Evolutionary conservation across 2,113 vertebrate species (phyloP).

Genomic region (Odobenus rosmarus): DNA sequence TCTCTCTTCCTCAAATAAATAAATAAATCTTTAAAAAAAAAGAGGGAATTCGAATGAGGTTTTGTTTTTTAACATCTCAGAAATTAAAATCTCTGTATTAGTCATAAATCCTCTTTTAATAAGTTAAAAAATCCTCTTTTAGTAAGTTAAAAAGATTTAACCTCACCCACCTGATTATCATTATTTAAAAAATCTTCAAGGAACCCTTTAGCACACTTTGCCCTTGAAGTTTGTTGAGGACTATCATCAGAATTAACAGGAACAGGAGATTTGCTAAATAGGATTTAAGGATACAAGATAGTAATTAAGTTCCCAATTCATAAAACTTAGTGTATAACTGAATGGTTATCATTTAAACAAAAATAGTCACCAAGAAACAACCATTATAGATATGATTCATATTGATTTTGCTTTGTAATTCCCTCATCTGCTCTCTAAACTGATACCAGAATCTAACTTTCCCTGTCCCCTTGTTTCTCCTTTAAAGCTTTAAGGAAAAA

Average conservation of each 20-base stretch:
- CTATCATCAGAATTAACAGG: slow-evolving; percentile 76
- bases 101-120: background rate
- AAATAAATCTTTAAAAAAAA: background rate
- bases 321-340: slow-evolving; percentile 28
- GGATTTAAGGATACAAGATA: slow-evolving; percentile 55
- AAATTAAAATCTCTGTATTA: slow-evolving; percentile 3
- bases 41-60: background rate
- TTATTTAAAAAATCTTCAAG: slow-evolving; percentile 80
- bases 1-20: background rate
- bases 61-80: slow-evolving; percentile 13
- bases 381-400: background rate
- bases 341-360: slow-evolving; percentile 32
- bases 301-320: background rate
- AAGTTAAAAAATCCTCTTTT: background rate
- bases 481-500: background rate
- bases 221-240: slow-evolving; percentile 36
- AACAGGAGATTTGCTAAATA: slow-evolving; percentile 81
- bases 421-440: background rate
- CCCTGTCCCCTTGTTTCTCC: background rate
- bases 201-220: slow-evolving; percentile 65
- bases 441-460: background rate
- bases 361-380: slow-evolving; percentile 21
- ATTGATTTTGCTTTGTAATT: background rate
- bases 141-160: slow-evolving; percentile 19
- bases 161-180: slow-evolving; percentile 78